These are phyloP conservation scores for Apis cerana DNA, from an alignment of 1,140 invertebrate genomes.

Conservation along the genomic window DNA sequence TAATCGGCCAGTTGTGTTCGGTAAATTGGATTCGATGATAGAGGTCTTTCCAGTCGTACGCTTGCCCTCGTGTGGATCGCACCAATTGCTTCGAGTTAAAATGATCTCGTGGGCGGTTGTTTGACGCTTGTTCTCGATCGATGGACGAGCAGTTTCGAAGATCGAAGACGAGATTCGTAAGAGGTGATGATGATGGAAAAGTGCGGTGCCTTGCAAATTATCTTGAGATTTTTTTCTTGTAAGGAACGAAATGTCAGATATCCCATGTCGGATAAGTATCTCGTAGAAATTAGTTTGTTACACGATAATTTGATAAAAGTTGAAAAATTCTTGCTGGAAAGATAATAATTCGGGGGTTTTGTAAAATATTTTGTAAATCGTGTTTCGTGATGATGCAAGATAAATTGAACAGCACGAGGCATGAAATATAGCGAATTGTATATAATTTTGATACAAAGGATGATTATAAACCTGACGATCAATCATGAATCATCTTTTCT, in stretches of 20 bases:
- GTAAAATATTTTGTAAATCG: too few relatives aligned
- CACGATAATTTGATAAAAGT: too few relatives aligned
- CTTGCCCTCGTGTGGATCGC: not conserved
- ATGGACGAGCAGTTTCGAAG: not conserved
- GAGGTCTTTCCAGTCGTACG: conserved; percentile 39
- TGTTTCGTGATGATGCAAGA: too few relatives aligned
- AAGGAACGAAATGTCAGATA: not conserved
- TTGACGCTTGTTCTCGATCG: conserved; percentile 22
- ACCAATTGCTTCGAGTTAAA: conserved; percentile 34
- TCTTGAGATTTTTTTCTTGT: not conserved
- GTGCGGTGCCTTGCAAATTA: conserved; percentile 8
- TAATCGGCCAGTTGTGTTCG: conserved; percentile 69
- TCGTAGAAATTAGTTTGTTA: too few relatives aligned
- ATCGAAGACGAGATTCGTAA: not conserved
- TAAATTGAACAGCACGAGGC: too few relatives aligned
- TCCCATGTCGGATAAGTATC: too few relatives aligned
- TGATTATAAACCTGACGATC: too few relatives aligned
- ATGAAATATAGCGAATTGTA: too few relatives aligned
- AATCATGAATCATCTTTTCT: too few relatives aligned
- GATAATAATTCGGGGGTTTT: too few relatives aligned
- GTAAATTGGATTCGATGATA: conserved; percentile 73
- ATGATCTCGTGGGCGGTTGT: conserved; percentile 5
- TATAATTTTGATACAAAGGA: too few relatives aligned
- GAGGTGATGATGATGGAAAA: not conserved
- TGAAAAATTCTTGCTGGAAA: too few relatives aligned